Conservation (phyloP, 2,888 invertebrate genomes). For the Pantelozetes paolii region DNA sequence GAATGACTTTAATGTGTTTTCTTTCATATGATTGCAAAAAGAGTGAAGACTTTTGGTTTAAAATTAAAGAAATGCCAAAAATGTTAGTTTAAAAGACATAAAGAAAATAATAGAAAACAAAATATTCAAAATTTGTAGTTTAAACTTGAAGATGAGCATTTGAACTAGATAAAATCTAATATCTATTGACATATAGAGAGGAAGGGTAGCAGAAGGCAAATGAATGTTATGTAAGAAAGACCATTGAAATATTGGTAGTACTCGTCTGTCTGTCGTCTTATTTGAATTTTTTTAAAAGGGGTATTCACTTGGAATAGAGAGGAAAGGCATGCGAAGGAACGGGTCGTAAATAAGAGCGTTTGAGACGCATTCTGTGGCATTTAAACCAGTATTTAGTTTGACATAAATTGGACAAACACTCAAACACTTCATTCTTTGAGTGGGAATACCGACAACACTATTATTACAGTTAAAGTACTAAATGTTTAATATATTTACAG, state of each 20-base stretch:
- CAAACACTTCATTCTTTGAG: slow-evolving; percentile 31
- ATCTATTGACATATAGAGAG: no score
- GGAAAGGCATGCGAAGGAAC: slow-evolving; percentile 1
- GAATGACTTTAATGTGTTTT: slow-evolving; percentile 27
- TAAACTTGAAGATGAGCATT: no score
- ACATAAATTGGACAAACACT: slow-evolving; percentile 33
- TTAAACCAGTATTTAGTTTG: slow-evolving; percentile 22
- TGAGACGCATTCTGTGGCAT: not conserved
- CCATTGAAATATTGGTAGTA: no score
- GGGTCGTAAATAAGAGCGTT: slow-evolving; percentile 3
- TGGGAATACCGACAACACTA: slow-evolving; percentile 24
- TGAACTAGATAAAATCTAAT: no score
- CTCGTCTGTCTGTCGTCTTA: no score
- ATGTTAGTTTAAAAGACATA: slow-evolving; percentile 1
- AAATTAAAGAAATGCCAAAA: not conserved
- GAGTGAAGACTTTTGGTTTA: not conserved
- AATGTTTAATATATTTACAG: slow-evolving; percentile 12
- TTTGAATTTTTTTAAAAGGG: not conserved
- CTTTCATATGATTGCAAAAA: not conserved
- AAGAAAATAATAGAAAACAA: not conserved
- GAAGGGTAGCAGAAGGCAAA: no score
- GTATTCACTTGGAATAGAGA: not conserved
- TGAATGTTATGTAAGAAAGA: no score
- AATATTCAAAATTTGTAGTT: not conserved
- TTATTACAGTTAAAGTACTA: not conserved